phyloP scores from a whole-genome alignment of 2,113 vertebrate genomes.

The Toxotes chatareus region DNA sequence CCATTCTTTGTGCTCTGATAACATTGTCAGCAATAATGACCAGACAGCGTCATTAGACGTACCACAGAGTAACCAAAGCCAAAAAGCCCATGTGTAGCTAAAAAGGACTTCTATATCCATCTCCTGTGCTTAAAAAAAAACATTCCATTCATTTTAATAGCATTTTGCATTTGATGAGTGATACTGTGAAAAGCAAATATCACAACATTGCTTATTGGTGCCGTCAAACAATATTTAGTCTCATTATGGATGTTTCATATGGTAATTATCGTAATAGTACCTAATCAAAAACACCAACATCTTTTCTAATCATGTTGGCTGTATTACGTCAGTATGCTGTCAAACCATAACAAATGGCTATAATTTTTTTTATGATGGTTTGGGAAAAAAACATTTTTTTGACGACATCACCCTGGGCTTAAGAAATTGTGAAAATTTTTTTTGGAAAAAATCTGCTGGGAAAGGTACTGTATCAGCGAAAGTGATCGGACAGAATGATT shows the following conservation, averaged over 20 bases:
- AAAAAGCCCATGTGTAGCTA: not conserved
- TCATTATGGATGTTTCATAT: not conserved
- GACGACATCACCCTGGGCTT: not conserved
- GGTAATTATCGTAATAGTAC: not conserved
- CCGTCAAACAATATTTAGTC: not conserved
- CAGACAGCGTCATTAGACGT: constrained; percentile 26
- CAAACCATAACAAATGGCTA: not conserved
- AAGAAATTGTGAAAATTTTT: not conserved
- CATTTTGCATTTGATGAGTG: not conserved
- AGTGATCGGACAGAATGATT: constrained; percentile 28
- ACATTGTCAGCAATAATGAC: constrained; percentile 36
- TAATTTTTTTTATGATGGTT: not conserved
- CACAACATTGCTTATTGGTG: not conserved
- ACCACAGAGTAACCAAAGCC: not conserved
- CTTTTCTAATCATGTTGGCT: not conserved
- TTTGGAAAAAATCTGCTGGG: not conserved
- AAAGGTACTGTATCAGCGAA: constrained; percentile 33
- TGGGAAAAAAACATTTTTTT: not conserved
- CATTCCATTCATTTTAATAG: not conserved
- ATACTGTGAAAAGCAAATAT: not conserved
- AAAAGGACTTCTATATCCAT: not conserved
- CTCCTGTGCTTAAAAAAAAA: not conserved
- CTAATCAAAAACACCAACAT: not conserved
- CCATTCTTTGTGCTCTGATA: constrained; percentile 29
- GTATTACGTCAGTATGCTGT: not conserved